Conservation (phyloP, 2,888 invertebrate genomes). For the Athripsodes cinereus region DNA sequence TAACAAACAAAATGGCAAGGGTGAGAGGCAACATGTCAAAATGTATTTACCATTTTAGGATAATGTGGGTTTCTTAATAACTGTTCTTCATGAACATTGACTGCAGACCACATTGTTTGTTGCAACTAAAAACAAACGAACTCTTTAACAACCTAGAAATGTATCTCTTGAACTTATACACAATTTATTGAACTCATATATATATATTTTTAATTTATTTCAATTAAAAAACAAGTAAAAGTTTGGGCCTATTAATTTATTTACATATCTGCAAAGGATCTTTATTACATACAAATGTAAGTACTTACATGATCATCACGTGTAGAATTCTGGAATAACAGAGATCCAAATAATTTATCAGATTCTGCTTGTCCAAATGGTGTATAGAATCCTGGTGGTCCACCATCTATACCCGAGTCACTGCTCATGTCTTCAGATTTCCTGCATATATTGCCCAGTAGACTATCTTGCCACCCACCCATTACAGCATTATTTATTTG, state of each 20-base stretch:
- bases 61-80: background rate
- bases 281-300: background rate
- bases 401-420: background rate
- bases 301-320: slow-evolving; percentile 33
- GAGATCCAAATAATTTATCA: slow-evolving; percentile 41
- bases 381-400: slow-evolving; percentile 34
- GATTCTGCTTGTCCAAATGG: slow-evolving; percentile 43
- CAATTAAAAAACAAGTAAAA: too few species aligned
- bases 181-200: too few species aligned
- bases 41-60: background rate
- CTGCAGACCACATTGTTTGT: background rate
- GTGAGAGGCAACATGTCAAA: too few species aligned
- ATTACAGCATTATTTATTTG: background rate
- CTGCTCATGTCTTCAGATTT: background rate
- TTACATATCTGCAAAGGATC: too few species aligned
- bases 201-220: too few species aligned
- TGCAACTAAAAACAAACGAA: background rate
- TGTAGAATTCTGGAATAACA: slow-evolving; percentile 35
- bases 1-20: background rate
- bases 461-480: slow-evolving; percentile 27
- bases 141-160: too few species aligned
- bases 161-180: too few species aligned
- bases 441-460: slow-evolving; percentile 36
- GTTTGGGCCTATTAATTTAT: too few species aligned
- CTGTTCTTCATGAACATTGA: background rate